Evolutionary conservation across 2,113 vertebrate genomes (phyloP), one percentile per base, ranked within the genome.

Genomic region (Mola mola): DNA sequence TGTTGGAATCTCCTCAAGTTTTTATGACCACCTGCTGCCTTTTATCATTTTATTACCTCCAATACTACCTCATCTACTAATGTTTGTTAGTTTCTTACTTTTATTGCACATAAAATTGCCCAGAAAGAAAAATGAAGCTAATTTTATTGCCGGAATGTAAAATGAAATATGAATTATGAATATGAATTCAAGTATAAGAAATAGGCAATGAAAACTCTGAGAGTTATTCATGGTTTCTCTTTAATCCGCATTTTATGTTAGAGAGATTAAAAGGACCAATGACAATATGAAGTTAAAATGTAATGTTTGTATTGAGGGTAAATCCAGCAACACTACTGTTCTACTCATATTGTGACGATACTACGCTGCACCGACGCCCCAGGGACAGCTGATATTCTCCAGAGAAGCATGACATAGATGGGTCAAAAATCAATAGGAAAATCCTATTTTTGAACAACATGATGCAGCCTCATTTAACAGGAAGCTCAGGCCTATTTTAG

Each of bases 401-500:
- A 63, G 2, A n/a, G 21, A 60, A 24, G 41, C 63, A 62, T 58
- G 49, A 71, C 10, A 24, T 1, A n/a, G 24, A 33, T 3, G 43
- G 24, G 29, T 31, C 12, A 29, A 22, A 66, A 66, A 80, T 82
- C 68, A 62, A 77, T 71, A n/a, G 3, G 7, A 24, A 46, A 29
- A 62, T 21, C 10, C 37, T 37, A 40, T 52, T 50, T 68, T 51
- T 62, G 49, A 24, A 19, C 26, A 31, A 1, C 29, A 47, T 21
- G 22, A 42, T 33, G 49, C 12, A 43, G 9, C 44, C 24, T 41
- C 5, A 1, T 40, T 38, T 49, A 46, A 51, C 8, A 28, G 47
- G 50, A 69, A 12, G 16, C 15, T 33, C 3, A 17, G 28, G 19
- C 11, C 40, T 28, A n/a, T n/a, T n/a, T n/a, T n/a, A n/a, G n/a